Base-by-base conservation (phyloP, 2,888 invertebrate species). In the Drosophila anomalipes region DNA sequence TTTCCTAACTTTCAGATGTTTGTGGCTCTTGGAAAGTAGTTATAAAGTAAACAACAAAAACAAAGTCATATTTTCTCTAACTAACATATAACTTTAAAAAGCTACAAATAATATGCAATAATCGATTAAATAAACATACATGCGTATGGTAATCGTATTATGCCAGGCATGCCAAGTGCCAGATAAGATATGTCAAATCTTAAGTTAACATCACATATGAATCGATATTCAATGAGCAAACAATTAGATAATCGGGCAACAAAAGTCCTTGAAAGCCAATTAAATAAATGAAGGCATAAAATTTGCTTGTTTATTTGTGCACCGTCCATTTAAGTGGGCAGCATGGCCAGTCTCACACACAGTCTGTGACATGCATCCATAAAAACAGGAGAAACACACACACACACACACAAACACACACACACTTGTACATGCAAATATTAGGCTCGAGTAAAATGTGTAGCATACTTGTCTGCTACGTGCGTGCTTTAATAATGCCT, bases 401-500 rank as follows among this genome's bases (percentile, higher is more conserved):
- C 19, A 10, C 41, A n/a, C n/a, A 7, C 39, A 9, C 19, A n/a
- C n/a, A 5, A 7, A 7, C 22, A 2, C 35, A 53, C 49, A 37
- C 51, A 60, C 16, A 30, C 28, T 47, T 47, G 26, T 26, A 68
- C 49, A 60, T 47, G 52, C 52, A 56, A 44, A 70, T 66, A 54
- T 54, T 57, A 67, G 67, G 58, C 63, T 60, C 51, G 66, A 65
- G 53, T 53, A n/a, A 56, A 68, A 79, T 67, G 44, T 82, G 57
- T 81, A 75, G 82, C 79, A 79, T 82, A 81, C 83, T 82, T 81
- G 70, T 75, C 63, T 63, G 81, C 73, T 70, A 77, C 67, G 73
- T 72, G 71, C 81, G 68, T 77, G 74, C 78, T 81, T 70, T 67
- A 77, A 82, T 82, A 82, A 83, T 82, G 79, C 66, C 62, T 71